Evolutionary conservation across 1,140 invertebrate genomes (phyloP).

Genomic region (Lepidotrigona ventralis): DNA sequence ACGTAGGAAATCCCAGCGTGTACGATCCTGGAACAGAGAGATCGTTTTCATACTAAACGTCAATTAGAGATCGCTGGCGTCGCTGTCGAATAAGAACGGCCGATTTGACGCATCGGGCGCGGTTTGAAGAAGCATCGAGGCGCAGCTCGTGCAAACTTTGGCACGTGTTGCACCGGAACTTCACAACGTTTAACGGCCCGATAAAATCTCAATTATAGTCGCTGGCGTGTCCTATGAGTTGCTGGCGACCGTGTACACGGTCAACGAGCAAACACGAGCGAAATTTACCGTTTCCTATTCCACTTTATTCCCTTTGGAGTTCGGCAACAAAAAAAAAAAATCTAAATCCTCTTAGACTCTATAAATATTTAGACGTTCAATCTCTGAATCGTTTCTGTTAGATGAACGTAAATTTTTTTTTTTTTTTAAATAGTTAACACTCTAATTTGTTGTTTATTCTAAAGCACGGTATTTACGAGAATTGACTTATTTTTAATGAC

Average conservation of each 20-base stretch:
- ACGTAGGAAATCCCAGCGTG: conserved; percentile 12
- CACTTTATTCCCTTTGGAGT: neutral
- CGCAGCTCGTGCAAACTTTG: conserved; percentile 40
- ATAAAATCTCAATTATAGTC: conserved; percentile 76
- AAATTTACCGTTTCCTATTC: conserved; percentile 17
- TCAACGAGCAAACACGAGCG: conserved; percentile 13
- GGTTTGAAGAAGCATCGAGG: conserved; percentile 43
- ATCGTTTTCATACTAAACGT: neutral
- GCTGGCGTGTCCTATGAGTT: conserved; percentile 48
- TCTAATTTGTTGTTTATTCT: too few species aligned
- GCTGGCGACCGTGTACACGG: conserved; percentile 25
- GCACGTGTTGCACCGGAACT: conserved; percentile 63
- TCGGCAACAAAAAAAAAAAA: conserved; percentile 1
- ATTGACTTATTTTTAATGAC: too few species aligned
- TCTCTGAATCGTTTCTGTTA: neutral
- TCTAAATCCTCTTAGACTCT: too few species aligned
- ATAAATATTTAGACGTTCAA: too few species aligned
- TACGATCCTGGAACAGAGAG: conserved; percentile 45
- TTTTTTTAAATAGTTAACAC: too few species aligned
- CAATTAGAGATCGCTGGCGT: neutral
- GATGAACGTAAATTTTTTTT: too few species aligned
- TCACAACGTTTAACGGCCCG: conserved; percentile 60
- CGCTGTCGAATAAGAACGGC: neutral
- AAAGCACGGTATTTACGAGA: too few species aligned
- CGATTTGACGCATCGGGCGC: neutral